Percentiles rank a stretch among this genome's conserved stretches.
Evolutionary conservation across 1,140 invertebrate genomes (phyloP).

Genomic region (Drosophila santomea): DNA sequence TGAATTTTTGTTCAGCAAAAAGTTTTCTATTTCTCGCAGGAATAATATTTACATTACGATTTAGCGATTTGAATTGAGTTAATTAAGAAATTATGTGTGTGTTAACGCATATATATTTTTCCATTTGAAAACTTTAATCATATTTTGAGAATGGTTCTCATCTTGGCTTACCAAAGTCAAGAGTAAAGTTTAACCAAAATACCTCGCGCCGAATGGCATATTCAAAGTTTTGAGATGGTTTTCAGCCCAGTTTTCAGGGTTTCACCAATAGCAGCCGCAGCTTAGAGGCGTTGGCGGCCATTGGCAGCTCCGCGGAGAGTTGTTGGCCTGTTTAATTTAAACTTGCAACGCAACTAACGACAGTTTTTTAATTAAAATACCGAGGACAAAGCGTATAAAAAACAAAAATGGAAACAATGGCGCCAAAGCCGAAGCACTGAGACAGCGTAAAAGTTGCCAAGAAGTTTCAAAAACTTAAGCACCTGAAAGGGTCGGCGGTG

Average conservation of each 20-base stretch:
- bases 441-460: constrained; percentile 73
- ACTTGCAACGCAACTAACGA: constrained; percentile 78
- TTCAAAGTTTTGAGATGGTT: constrained; percentile 26
- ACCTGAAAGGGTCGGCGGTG: constrained; percentile 52
- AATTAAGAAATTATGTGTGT: too few relatives aligned
- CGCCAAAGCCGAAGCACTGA: constrained; percentile 37
- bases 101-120: too few relatives aligned
- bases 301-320: constrained; percentile 49
- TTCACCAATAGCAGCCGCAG: constrained; percentile 14
- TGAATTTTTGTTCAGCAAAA: too few relatives aligned
- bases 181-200: constrained; percentile 27
- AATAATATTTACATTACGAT: too few relatives aligned
- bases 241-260: constrained; percentile 1
- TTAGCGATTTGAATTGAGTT: too few relatives aligned
- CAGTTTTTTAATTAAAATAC: constrained; percentile 82
- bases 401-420: constrained; percentile 44
- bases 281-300: constrained; percentile 30
- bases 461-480: constrained; percentile 72
- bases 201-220: constrained; percentile 16
- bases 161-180: background rate
- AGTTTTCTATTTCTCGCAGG: too few relatives aligned
- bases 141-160: too few relatives aligned
- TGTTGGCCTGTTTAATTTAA: constrained; percentile 71
- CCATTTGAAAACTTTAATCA: too few relatives aligned
- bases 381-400: constrained; percentile 71